Evolutionary conservation across 2,113 vertebrate species (phyloP).

Genomic region (Monopterus albus): DNA sequence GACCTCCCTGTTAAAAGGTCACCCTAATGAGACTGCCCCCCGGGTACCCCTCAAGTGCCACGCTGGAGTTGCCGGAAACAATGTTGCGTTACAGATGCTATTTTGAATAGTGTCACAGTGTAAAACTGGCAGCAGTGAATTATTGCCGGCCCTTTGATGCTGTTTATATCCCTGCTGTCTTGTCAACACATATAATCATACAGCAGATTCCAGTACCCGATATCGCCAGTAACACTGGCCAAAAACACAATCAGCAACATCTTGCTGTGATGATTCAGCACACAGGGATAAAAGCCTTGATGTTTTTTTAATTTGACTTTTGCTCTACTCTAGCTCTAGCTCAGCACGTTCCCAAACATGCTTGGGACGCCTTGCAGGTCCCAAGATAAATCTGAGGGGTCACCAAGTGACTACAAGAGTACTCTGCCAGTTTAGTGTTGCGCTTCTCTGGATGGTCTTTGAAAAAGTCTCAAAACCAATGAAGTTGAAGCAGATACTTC

Average conservation of each 20-base stretch:
- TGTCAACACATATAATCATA: constrained; percentile 70
- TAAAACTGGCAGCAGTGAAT: constrained; percentile 61
- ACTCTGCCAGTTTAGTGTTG: too few relatives aligned
- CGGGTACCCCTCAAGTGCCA: constrained; percentile 56
- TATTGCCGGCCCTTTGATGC: constrained; percentile 71
- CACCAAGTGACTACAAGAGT: too few relatives aligned
- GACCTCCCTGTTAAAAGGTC: constrained; percentile 64
- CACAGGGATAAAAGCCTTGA: not conserved
- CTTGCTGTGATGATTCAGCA: constrained; percentile 47
- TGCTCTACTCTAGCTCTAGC: not conserved
- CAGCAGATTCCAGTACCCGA: constrained; percentile 36
- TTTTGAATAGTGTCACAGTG: constrained; percentile 72
- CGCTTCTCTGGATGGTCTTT: too few relatives aligned
- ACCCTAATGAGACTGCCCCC: constrained; percentile 64
- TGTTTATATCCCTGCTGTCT: constrained; percentile 68
- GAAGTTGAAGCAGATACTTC: too few relatives aligned
- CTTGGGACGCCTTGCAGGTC: too few relatives aligned
- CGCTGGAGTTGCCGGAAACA: constrained; percentile 62
- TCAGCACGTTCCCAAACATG: too few relatives aligned
- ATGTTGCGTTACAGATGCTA: constrained; percentile 67
- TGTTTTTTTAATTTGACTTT: constrained; percentile 10
- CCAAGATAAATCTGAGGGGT: too few relatives aligned
- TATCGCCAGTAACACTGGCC: constrained; percentile 28
- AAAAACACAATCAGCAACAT: constrained; percentile 13
- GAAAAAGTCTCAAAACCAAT: too few relatives aligned